Conservation (phyloP, 2,797 vertebrate genomes). For the Scleropages formosus region DNA sequence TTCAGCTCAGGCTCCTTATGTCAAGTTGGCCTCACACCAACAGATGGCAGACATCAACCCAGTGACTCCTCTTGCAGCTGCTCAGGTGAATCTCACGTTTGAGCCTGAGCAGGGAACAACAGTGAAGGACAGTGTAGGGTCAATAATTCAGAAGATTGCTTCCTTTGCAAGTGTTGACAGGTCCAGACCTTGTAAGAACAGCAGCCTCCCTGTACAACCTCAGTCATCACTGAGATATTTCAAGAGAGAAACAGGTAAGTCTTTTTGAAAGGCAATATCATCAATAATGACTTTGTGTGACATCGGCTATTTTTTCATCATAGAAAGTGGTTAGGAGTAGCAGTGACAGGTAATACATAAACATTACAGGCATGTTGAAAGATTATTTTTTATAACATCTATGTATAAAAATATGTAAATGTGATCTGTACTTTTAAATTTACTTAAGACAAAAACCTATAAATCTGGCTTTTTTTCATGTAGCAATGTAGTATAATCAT, state of each 20-base stretch:
- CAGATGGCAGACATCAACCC: constrained; percentile 54
- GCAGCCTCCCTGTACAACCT: constrained; percentile 41
- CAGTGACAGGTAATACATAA: too few relatives aligned
- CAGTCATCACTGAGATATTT: not conserved
- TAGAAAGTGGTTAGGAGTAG: too few relatives aligned
- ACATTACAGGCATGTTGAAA: too few relatives aligned
- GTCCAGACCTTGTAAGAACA: constrained; percentile 10
- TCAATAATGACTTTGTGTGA: too few relatives aligned
- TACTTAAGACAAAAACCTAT: too few relatives aligned
- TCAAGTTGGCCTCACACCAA: constrained; percentile 57
- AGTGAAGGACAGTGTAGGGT: constrained; percentile 59
- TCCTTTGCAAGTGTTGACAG: constrained; percentile 58
- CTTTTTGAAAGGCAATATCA: too few relatives aligned
- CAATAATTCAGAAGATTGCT: constrained; percentile 66
- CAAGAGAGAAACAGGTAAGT: not conserved
- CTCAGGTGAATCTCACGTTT: constrained; percentile 23
- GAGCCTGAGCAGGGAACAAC: constrained; percentile 19
- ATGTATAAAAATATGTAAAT: too few relatives aligned
- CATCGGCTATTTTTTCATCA: too few relatives aligned
- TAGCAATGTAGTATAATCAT: too few relatives aligned
- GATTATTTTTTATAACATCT: too few relatives aligned
- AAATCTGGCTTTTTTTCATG: too few relatives aligned
- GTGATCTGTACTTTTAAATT: too few relatives aligned
- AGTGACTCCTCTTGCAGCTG: constrained; percentile 39
- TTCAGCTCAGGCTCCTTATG: constrained; percentile 50